Evolutionary conservation across 1,140 invertebrate species (phyloP), one percentile per base, ranked within the genome.

Genomic region (Glossosoma conforme): DNA sequence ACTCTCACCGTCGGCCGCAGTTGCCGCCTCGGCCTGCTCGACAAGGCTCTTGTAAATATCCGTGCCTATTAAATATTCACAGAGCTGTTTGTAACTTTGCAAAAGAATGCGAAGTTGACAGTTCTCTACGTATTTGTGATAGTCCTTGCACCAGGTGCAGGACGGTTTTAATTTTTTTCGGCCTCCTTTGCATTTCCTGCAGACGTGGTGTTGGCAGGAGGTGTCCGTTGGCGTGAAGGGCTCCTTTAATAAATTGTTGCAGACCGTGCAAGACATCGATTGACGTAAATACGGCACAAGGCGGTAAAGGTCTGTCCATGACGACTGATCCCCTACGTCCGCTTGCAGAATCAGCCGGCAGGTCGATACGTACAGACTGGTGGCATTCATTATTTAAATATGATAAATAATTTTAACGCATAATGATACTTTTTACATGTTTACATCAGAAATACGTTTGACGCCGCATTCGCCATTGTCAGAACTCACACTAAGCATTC

Each of bases 181-280:
- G 2, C 89, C 88, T 36, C 89, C 89, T 61, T 85, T 78, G 66
- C 92, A 94, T 50, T 70, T 70, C 64, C 70, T 75, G 64, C 91
- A 95, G 13, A 94, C 86, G 72, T 91, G 85, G 72, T 94, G 91
- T 68, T 90, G 86, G 73, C 91, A 94, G 46, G 81, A 81, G n/a
- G 81, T 83, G 59, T 82, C 82, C 3, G 77, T 79, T n/a, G 90
- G 87, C 33, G 86, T 84, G 63, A 85, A 85, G 1, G 91, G 91
- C 65, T 89, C 84, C 37, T 84, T 83, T 35, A 93, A 69, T 46
- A 94, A 74, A 63, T 89, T 85, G 44, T 85, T 84, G 69, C 91
- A 94, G 25, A 93, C 91, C 45, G 87, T 88, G 70, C 91, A 94
- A 50, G 87, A 87, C 49, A 96, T 74, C 57, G 89, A 86, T 69